Evolutionary conservation across 1,140 invertebrate species (phyloP), one percentile per base, ranked within the genome.

Genomic region (Stegodyphus dumicola): DNA sequence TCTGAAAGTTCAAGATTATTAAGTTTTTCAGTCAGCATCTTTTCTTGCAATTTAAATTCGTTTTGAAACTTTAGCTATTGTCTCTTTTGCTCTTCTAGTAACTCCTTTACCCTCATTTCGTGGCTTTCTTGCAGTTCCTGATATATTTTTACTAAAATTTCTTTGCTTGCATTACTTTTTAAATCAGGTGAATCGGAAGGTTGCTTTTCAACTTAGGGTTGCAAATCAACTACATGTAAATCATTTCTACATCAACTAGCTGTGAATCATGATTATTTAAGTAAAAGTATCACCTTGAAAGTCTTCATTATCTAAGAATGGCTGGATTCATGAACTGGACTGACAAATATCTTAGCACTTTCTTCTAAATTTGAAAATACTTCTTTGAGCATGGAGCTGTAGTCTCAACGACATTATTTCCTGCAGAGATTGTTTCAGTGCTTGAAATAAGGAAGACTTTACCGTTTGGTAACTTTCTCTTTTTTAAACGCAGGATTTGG

Each of bases 401-500:
- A 9, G 9, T 9, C 15, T 60, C 56, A 10, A 15, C 15, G 5
- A 10, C 15, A 10, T 9, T 60, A 10, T 9, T 60, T 10, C 15
- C 15, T 60, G 15, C 56, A 60, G 56, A 60, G 9, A 17, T 2
- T 2, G 11, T 67, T 67, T 67, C 17, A 67, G 17, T 7, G n/a
- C 65, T 7, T 67, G 17, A 1, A 17, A 67, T 18, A 67, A 6
- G 17, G 7, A 67, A 7, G 33, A 33, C 17, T 67, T 67, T 67
- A 15, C n/a, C 1, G 17, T 18, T 69, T 51, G 51, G 67, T 64
- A 10, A 85, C 11, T 67, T 65, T 85, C 33, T 85, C 81, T 60
- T 85, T 85, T 15, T 53, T 76, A 70, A 85, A 85, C 10, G 81
- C 81, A 69, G 66, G 51, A 85, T 69, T 69, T 51, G 33, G n/a